Conservation (phyloP, 2,113 vertebrate genomes). For the Archocentrus centrarchus region DNA sequence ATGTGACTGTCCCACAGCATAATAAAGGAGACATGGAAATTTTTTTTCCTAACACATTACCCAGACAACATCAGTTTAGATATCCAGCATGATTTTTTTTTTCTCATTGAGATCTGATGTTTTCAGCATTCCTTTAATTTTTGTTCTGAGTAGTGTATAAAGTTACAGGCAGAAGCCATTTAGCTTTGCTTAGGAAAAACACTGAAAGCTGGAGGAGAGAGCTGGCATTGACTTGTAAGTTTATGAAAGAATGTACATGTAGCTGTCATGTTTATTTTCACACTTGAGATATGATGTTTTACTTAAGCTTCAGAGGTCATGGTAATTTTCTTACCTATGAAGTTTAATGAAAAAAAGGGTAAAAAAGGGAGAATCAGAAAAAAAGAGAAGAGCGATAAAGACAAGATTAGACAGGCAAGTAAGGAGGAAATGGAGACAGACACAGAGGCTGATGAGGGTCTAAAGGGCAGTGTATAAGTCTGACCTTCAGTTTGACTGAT, state of each 20-base stretch:
- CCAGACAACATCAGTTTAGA: no score
- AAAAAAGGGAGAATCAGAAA: accelerated
- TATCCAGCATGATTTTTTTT: no score
- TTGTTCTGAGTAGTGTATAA: not conserved
- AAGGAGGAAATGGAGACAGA: constrained; percentile 15
- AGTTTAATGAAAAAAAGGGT: not conserved
- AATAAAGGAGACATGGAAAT: no score
- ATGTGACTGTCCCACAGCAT: no score
- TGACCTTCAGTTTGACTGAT: constrained; percentile 65
- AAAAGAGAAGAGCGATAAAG: not conserved
- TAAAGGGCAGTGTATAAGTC: constrained; percentile 53
- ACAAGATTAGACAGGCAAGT: not conserved
- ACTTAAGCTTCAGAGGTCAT: not conserved
- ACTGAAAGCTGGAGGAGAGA: not conserved
- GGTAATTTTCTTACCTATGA: not conserved
- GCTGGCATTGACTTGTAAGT: accelerated
- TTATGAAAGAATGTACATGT: not conserved
- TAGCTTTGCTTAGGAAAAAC: not conserved
- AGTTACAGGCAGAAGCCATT: not conserved
- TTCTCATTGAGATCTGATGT: no score
- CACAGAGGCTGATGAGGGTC: constrained; percentile 45
- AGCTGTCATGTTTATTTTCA: not conserved
- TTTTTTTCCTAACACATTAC: no score
- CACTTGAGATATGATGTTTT: not conserved
- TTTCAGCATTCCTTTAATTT: no score